Evolutionary conservation across 2,888 invertebrate genomes (phyloP).

Genomic region (Petrolisthes manimaculis): DNA sequence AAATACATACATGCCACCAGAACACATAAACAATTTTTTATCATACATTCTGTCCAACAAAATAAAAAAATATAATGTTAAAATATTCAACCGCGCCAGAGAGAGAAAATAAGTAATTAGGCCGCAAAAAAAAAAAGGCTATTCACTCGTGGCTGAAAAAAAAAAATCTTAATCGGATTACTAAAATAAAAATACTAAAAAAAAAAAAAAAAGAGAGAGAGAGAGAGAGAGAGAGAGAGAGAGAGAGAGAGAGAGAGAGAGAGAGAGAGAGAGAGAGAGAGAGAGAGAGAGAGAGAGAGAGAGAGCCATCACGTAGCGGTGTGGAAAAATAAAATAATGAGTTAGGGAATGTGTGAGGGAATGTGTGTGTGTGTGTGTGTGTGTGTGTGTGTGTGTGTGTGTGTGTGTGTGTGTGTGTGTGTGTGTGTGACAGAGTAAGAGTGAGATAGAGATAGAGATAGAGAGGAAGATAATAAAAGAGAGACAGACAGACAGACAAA

Average conservation of each 20-base stretch:
- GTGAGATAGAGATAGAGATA: slow-evolving; percentile 4
- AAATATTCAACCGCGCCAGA: too few relatives aligned
- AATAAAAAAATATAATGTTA: too few relatives aligned
- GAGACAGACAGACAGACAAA: not conserved
- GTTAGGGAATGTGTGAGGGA: not conserved
- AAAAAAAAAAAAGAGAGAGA: not conserved
- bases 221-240: not conserved
- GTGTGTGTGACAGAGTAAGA: not conserved
- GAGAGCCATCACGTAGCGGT: not conserved
- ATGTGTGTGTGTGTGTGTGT: not conserved
- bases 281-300: not conserved
- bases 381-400: slow-evolving; percentile 10
- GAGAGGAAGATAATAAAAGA: slow-evolving; percentile 3
- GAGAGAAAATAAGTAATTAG: too few relatives aligned
- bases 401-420: not conserved
- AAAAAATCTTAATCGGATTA: not conserved
- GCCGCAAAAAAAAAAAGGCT: too few relatives aligned
- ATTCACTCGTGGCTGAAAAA: not conserved
- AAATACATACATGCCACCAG: too few relatives aligned
- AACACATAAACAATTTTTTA: too few relatives aligned
- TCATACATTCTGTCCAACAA: too few relatives aligned
- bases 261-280: not conserved
- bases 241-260: not conserved
- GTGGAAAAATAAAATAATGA: not conserved
- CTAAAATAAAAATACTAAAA: not conserved